Conservation (phyloP, 2,888 invertebrate genomes). For the Lithophane socia region DNA sequence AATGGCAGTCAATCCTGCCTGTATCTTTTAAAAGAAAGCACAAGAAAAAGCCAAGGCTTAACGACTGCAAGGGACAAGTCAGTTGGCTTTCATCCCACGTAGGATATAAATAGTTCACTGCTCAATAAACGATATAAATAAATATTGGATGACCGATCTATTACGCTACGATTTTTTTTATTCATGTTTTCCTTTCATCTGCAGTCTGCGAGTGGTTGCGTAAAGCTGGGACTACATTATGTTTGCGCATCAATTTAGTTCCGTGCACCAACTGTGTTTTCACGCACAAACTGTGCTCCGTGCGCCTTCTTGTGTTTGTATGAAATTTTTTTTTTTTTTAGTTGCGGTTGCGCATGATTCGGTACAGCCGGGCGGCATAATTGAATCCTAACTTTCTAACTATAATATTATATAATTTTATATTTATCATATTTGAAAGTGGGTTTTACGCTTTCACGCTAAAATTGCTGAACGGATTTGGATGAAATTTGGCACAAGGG, state of each 20-base stretch:
- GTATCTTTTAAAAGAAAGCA: neutral
- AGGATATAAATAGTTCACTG: slow-evolving; percentile 25
- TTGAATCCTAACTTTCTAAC: no score
- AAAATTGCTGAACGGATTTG: no score
- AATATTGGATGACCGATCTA: slow-evolving; percentile 6
- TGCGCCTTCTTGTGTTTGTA: neutral
- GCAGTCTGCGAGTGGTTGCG: neutral
- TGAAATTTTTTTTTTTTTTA: no score
- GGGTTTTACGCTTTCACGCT: no score
- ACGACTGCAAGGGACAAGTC: slow-evolving; percentile 27
- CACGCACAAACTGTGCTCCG: neutral
- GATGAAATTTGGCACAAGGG: no score
- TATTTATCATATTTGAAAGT: no score
- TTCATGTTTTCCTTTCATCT: neutral
- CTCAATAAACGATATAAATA: slow-evolving; percentile 22
- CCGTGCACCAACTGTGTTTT: neutral
- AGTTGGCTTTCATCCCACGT: slow-evolving; percentile 16
- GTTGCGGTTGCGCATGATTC: neutral
- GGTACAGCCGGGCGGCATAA: no score
- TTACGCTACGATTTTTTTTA: neutral
- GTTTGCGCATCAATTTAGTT: neutral
- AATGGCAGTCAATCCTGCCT: neutral
- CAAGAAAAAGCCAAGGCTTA: slow-evolving; percentile 20
- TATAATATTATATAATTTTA: no score
- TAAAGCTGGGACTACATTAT: neutral